phyloP scores from a whole-genome alignment of 2,113 vertebrate species.

The Phasianus colchicus region DNA sequence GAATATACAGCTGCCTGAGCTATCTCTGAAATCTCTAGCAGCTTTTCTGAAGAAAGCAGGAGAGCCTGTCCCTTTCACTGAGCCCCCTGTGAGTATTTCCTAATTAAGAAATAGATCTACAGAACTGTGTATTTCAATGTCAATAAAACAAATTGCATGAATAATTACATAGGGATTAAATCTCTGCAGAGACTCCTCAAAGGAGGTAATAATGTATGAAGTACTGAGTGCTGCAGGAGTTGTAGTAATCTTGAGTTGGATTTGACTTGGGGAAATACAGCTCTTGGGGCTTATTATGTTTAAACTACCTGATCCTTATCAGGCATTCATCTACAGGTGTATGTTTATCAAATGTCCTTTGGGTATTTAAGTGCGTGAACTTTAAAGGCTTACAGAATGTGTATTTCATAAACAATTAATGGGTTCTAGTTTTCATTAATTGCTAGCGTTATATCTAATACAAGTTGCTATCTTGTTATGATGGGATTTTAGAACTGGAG shows the following conservation, averaged over 20 bases:
- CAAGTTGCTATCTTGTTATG: neutral
- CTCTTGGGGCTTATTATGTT: neutral
- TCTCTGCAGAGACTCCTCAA: slow-evolving; percentile 41
- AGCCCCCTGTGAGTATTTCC: slow-evolving; percentile 90
- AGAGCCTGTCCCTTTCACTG: slow-evolving; percentile 86
- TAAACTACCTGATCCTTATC: slow-evolving; percentile 33
- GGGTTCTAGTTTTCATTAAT: slow-evolving; percentile 29
- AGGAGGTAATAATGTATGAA: slow-evolving; percentile 31
- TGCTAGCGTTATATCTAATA: neutral
- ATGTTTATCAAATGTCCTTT: slow-evolving; percentile 44
- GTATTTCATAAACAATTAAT: slow-evolving; percentile 19
- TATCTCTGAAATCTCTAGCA: slow-evolving; percentile 89
- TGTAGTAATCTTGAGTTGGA: neutral
- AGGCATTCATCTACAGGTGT: neutral
- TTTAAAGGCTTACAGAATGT: slow-evolving; percentile 34
- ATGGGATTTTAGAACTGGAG: neutral
- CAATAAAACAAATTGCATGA: slow-evolving; percentile 42
- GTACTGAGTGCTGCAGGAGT: slow-evolving; percentile 10
- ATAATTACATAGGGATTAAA: slow-evolving; percentile 67
- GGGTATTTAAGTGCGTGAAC: slow-evolving; percentile 22
- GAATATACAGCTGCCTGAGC: slow-evolving; percentile 75
- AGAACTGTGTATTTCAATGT: neutral
- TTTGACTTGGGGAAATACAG: slow-evolving; percentile 31
- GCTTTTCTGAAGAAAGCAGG: slow-evolving; percentile 82
- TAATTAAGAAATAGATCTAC: slow-evolving; percentile 64